phyloP scores from a whole-genome alignment of 2,113 vertebrate species.

The Pseudorasbora parva region DNA sequence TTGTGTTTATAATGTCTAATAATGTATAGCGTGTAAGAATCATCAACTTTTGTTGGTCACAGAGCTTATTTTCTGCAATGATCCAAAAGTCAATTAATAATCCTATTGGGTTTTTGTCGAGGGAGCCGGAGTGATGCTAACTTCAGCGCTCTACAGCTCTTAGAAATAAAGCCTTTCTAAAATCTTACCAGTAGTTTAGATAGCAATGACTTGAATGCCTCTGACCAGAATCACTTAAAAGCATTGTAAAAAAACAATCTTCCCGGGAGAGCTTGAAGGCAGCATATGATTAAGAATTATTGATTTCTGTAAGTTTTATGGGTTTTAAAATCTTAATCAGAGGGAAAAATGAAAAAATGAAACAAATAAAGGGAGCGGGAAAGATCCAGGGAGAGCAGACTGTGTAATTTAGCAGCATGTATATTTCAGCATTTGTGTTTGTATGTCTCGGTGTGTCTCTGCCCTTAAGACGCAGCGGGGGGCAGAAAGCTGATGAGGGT shows the following conservation, averaged over 20 bases:
- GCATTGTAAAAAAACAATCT: not conserved
- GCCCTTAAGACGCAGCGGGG: constrained; percentile 49
- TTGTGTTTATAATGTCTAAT: no score
- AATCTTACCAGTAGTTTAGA: not conserved
- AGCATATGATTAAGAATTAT: not conserved
- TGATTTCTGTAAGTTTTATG: constrained; percentile 1
- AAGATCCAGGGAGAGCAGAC: constrained; percentile 4
- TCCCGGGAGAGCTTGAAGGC: not conserved
- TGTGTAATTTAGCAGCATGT: constrained; percentile 48
- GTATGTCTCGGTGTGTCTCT: constrained; percentile 20
- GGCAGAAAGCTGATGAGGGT: constrained; percentile 46
- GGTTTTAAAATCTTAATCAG: constrained; percentile 25
- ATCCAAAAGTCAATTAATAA: no score
- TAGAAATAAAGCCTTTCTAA: not conserved
- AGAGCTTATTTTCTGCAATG: no score
- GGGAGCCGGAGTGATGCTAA: no score
- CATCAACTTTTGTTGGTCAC: no score
- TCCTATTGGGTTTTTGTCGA: no score
- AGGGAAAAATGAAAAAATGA: not conserved
- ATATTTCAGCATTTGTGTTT: constrained; percentile 48
- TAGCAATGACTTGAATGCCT: not conserved
- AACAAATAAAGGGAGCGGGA: not conserved
- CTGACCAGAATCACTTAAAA: not conserved
- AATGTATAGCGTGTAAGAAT: no score
- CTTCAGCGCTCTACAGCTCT: not conserved